A percentile compares a stretch with the other conserved stretches of the same genome.
phyloP scores from a whole-genome alignment of 2,113 vertebrate genomes.

The Riparia riparia region DNA sequence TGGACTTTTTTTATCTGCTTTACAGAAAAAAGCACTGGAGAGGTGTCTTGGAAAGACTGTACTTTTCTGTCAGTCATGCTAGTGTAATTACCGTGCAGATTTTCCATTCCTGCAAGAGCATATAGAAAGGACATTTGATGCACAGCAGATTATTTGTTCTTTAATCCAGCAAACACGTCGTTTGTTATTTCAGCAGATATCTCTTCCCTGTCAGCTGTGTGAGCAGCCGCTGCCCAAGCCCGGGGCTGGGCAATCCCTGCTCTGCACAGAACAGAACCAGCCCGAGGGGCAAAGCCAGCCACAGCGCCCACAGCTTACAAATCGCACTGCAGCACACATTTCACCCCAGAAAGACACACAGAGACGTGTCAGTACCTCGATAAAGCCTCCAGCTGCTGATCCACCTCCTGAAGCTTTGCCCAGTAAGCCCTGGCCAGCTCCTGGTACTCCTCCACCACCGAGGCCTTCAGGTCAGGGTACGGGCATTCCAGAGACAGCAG shows the following conservation, averaged over 20 bases:
- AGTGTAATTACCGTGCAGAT: background rate
- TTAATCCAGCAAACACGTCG: background rate
- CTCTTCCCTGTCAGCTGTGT: background rate
- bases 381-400: constrained; percentile 74
- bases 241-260: background rate
- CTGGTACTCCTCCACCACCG: constrained; percentile 80
- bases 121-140: background rate
- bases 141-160: background rate
- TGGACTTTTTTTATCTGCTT: background rate
- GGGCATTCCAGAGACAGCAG: constrained; percentile 84
- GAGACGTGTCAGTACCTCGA: constrained; percentile 73
- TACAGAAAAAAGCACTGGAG: background rate
- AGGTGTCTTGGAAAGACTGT: background rate
- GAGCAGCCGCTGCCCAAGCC: background rate
- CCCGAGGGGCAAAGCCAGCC: too few relatives aligned
- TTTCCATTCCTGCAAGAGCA: background rate
- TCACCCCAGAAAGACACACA: background rate
- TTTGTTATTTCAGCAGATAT: background rate
- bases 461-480: constrained; percentile 81
- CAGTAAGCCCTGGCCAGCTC: constrained; percentile 79
- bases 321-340: background rate
- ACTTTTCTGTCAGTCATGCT: background rate
- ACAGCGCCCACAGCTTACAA: background rate
- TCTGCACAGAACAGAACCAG: background rate
- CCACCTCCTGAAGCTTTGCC: constrained; percentile 73